Evolutionary conservation across 2,797 vertebrate species (phyloP), one percentile per base, ranked within the genome.

Genomic region (Pseudocheirus occidentalis): DNA sequence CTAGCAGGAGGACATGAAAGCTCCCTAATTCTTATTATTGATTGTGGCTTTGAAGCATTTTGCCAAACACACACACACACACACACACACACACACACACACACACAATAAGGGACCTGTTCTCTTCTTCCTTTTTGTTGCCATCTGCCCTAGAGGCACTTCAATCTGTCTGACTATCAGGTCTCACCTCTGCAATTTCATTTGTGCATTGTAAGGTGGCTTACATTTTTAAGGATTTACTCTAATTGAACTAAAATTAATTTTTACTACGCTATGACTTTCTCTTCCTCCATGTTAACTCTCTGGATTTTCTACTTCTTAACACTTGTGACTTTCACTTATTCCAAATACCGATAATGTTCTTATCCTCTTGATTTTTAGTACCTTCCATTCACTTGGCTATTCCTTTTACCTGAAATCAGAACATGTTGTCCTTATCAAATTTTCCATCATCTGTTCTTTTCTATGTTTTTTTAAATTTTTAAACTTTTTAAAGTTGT

Each of bases 281-380:
- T 4, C 10, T 93, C 34, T 34, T 87, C 73, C 73, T 87, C 9
- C 40, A 46, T 87, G 40, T 87, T 87, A 87, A 87, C 73, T 27
- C 40, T 81, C 92, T 95, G 52, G 52, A 57, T 96, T 97, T 93
- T 66, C 57, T 93, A 1, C 56, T 46, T 50, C 81, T 97, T 46
- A 29, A 12, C 11, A 16, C 46, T 94, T 59, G 18, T 2, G 56
- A 50, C 0, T 87, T 55, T 55, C 29, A 10, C 93, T 66, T 29
- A 92, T 94, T 97, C 53, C 54, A 96, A 93, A 93, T 94, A 55
- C 3, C 3, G 34, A 6, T 90, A n/a, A 90, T 66, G 92, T 29
- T 93, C 29, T 81, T 94, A 91, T 89, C 92, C 54, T 96, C 95
- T 54, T 59, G 27, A 94, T 46, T 95, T 93, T 95, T 90, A 94